phyloP scores from a whole-genome alignment of 2,888 invertebrate genomes.

The Amaurobius ferox region DNA sequence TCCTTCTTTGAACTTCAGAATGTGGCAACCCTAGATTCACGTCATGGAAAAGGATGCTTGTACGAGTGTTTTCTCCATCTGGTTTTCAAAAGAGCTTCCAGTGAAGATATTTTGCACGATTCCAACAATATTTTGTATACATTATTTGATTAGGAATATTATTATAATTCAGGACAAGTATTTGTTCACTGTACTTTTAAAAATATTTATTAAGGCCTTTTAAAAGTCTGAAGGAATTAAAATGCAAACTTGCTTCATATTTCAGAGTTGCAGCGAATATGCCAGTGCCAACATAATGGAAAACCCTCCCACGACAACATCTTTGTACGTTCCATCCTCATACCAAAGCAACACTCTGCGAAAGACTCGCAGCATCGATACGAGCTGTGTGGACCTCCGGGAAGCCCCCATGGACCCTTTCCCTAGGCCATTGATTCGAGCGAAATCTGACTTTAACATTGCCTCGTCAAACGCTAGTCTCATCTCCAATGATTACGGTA shows the following conservation, averaged over 20 bases:
- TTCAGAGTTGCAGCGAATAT: constrained; percentile 64
- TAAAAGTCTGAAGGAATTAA: no score
- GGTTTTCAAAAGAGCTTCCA: no score
- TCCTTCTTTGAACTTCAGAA: no score
- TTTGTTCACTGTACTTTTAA: no score
- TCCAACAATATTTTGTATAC: no score
- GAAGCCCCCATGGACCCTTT: constrained; percentile 81
- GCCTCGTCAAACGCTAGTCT: constrained; percentile 81
- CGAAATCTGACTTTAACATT: constrained; percentile 92
- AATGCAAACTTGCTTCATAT: neutral
- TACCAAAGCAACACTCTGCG: constrained; percentile 76
- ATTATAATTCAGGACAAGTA: no score
- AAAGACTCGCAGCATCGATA: constrained; percentile 92
- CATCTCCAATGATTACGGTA: constrained; percentile 68
- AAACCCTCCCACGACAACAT: constrained; percentile 1
- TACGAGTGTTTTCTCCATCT: no score
- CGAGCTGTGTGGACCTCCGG: constrained; percentile 88
- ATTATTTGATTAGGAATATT: no score
- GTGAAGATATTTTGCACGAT: no score
- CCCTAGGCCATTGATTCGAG: constrained; percentile 80
- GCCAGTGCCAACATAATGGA: constrained; percentile 59
- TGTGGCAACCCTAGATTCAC: no score
- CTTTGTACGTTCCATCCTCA: constrained; percentile 34
- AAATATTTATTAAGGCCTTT: no score
- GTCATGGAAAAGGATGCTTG: no score